Conservation (phyloP, 35 echinoderm and acorn worm species). For the Anneissia japonica region DNA sequence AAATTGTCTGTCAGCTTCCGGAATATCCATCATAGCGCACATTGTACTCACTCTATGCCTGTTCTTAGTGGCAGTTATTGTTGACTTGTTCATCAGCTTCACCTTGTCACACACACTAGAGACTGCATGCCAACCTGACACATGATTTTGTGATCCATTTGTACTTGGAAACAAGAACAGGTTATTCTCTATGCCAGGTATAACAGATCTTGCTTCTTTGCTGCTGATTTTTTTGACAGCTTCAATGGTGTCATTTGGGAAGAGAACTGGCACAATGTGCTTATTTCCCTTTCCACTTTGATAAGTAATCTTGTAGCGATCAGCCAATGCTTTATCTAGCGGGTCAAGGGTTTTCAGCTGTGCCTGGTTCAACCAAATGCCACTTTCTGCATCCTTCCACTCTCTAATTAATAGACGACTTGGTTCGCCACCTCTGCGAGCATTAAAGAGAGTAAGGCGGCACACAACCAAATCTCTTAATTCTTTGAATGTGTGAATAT, state of each 20-base stretch:
- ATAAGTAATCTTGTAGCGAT: conserved; percentile 34
- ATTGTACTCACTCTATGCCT: conserved; percentile 42
- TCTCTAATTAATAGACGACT: conserved; percentile 20
- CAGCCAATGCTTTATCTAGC: conserved; percentile 25
- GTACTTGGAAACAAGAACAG: conserved; percentile 42
- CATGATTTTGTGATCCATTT: conserved; percentile 8
- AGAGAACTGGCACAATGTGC: conserved; percentile 40
- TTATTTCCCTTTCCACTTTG: conserved; percentile 52
- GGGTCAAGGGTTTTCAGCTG: conserved; percentile 33
- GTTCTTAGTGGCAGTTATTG: conserved; percentile 51
- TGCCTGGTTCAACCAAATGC: not conserved
- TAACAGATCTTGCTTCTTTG: too few species aligned
- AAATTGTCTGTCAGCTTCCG: conserved; percentile 7
- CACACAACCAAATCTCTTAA: conserved; percentile 32
- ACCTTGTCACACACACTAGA: conserved; percentile 7
- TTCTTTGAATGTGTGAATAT: conserved; percentile 13
- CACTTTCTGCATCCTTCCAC: conserved; percentile 40
- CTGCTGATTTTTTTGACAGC: too few species aligned
- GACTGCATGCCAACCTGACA: conserved; percentile 74
- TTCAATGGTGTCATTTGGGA: conserved; percentile 36
- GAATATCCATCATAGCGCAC: conserved; percentile 47
- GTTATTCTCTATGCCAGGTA: too few species aligned
- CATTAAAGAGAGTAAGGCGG: conserved; percentile 61
- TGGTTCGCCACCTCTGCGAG: conserved; percentile 55
- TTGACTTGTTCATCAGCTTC: not conserved